Conservation (phyloP, 2,797 vertebrate species). For the Molossus molossus region DNA sequence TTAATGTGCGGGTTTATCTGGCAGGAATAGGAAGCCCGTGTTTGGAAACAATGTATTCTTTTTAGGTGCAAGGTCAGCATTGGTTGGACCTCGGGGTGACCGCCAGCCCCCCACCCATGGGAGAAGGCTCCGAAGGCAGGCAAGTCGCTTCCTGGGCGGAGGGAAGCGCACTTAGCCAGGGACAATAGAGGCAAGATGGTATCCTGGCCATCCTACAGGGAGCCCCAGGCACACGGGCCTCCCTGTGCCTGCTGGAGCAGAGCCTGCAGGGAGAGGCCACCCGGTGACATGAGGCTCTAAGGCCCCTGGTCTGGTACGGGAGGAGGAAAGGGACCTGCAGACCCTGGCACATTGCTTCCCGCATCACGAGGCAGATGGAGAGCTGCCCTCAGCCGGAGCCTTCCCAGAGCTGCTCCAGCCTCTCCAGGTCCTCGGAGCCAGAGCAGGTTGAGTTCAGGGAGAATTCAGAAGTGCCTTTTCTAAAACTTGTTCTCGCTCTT, state of each 20-base stretch:
- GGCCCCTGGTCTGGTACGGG: neutral
- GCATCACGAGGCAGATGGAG: rapidly evolving
- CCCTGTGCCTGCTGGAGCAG: neutral
- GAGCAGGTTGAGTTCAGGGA: neutral
- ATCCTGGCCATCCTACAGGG: neutral
- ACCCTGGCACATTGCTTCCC: neutral
- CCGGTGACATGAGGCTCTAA: neutral
- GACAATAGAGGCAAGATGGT: neutral
- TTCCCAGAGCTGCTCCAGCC: neutral
- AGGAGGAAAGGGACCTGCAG: too few relatives aligned
- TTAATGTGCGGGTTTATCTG: slow-evolving; percentile 89
- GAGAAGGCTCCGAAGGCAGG: slow-evolving; percentile 76
- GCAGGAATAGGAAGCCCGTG: slow-evolving; percentile 91
- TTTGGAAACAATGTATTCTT: slow-evolving; percentile 90
- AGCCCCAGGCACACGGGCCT: neutral
- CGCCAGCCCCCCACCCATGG: slow-evolving; percentile 72
- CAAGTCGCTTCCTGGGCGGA: neutral
- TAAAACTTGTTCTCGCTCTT: neutral
- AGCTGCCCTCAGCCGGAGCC: neutral
- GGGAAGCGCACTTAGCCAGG: neutral
- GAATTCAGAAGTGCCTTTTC: neutral
- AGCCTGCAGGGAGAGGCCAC: neutral
- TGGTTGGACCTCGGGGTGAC: slow-evolving; percentile 87
- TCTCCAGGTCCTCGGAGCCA: neutral
- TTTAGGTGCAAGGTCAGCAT: slow-evolving; percentile 89